A percentile compares a stretch with the other conserved stretches of the same genome.
These are phyloP conservation scores for Gryon sp. DNA, from an alignment of 1,140 invertebrate species.

Conservation along the genomic window DNA sequence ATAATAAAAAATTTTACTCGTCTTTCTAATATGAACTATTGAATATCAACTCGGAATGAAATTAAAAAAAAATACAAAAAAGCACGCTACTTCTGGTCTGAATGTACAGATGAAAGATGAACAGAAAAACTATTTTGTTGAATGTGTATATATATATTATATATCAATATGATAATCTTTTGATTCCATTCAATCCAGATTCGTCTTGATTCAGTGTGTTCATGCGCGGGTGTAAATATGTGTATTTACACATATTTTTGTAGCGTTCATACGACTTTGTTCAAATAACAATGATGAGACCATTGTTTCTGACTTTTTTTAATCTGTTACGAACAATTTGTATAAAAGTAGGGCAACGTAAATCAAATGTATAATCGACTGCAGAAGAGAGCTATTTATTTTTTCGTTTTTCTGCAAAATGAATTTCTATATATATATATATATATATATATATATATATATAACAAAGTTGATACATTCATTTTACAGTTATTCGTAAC, in stretches of 20 bases:
- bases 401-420: too few species aligned
- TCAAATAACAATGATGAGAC: too few species aligned
- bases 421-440: too few species aligned
- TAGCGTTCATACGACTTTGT: constrained; percentile 40
- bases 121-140: constrained; percentile 23
- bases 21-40: too few species aligned
- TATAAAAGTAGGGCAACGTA: constrained; percentile 28
- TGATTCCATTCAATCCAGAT: constrained; percentile 21
- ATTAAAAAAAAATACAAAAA: not conserved
- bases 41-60: too few species aligned
- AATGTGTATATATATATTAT: constrained; percentile 27
- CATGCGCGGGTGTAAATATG: constrained; percentile 52
- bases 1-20: constrained; percentile 3
- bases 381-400: too few species aligned
- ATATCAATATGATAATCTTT: constrained; percentile 7
- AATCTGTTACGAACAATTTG: constrained; percentile 28
- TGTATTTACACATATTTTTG: constrained; percentile 52
- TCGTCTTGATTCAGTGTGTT: constrained; percentile 41
- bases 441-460: not conserved
- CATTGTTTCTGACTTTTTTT: too few species aligned
- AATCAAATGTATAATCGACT: too few species aligned
- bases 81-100: constrained; percentile 39
- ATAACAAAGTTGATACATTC: not conserved
- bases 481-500: constrained; percentile 20
- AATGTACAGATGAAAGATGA: constrained; percentile 36